These are phyloP conservation scores for Luffia ferchaultella DNA, from an alignment of 2,888 invertebrate species.

Conservation along the genomic window DNA sequence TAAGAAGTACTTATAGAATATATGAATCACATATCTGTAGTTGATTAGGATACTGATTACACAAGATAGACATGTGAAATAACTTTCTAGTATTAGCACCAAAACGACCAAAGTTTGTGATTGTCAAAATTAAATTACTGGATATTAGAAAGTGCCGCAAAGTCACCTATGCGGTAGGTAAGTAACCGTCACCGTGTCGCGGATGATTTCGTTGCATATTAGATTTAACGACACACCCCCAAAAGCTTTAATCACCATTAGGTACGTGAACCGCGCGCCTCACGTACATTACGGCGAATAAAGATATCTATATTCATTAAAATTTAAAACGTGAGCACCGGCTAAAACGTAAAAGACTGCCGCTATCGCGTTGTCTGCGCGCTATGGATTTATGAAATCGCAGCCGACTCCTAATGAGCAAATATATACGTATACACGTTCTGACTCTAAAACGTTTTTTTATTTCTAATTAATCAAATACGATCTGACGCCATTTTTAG, in stretches of 20 bases:
- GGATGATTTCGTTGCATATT: slow-evolving; percentile 51
- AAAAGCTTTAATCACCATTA: slow-evolving; percentile 44
- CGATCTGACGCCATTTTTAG: no score
- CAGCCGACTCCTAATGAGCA: background rate
- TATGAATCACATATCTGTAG: background rate
- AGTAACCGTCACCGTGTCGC: background rate
- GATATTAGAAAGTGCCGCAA: no score
- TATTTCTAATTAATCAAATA: no score
- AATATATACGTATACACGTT: no score
- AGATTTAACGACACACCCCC: slow-evolving; percentile 53
- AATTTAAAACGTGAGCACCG: slow-evolving; percentile 52
- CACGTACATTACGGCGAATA: slow-evolving; percentile 46
- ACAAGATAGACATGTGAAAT: background rate
- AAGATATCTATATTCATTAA: slow-evolving; percentile 61
- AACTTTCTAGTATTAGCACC: background rate
- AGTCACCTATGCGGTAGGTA: background rate
- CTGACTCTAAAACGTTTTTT: no score
- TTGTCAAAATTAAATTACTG: slow-evolving; percentile 4
- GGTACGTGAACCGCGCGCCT: slow-evolving; percentile 19
- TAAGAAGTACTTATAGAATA: no score
- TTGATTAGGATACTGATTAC: background rate
- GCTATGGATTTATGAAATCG: background rate
- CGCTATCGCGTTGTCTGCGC: background rate
- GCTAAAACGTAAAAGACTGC: slow-evolving; percentile 4
- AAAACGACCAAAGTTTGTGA: background rate